phyloP scores from a whole-genome alignment of 1,140 invertebrate genomes.

The Formica exsecta region DNA sequence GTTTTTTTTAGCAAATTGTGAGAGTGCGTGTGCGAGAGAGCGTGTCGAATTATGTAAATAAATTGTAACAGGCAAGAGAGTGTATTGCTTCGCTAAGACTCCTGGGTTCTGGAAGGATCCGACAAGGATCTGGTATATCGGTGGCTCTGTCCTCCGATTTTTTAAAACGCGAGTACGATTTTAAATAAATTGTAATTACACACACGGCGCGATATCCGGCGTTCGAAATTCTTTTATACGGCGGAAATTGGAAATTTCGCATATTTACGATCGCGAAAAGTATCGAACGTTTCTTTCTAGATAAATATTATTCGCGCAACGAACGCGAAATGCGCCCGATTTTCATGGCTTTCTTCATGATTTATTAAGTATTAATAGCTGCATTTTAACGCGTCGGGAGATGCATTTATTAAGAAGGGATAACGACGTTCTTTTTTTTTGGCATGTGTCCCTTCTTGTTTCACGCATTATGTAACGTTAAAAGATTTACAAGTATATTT shows the following conservation, averaged over 20 bases:
- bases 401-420: conserved; percentile 12
- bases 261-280: not conserved
- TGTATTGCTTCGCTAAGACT: conserved; percentile 42
- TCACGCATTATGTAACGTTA: not conserved
- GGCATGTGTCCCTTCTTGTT: conserved; percentile 32
- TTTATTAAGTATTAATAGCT: conserved; percentile 51
- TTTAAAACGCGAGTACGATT: conserved; percentile 32
- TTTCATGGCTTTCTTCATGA: conserved; percentile 46
- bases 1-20: conserved; percentile 72
- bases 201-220: conserved; percentile 22
- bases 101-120: not conserved
- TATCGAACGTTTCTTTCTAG: conserved; percentile 42
- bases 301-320: conserved; percentile 30
- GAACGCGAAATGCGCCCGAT: conserved; percentile 9
- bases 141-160: conserved; percentile 19
- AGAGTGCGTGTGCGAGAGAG: conserved; percentile 73
- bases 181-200: conserved; percentile 77
- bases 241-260: conserved; percentile 3
- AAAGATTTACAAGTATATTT: not conserved
- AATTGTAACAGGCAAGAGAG: conserved; percentile 44
- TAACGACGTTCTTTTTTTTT: conserved; percentile 4
- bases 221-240: conserved; percentile 26
- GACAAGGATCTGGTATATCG: conserved; percentile 12
- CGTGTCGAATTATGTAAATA: conserved; percentile 73
- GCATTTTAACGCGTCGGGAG: conserved; percentile 20